Percentiles rank a stretch among this genome's conserved stretches.
Evolutionary conservation across 2,113 vertebrate genomes (phyloP).

Genomic region (Arvicanthis niloticus): DNA sequence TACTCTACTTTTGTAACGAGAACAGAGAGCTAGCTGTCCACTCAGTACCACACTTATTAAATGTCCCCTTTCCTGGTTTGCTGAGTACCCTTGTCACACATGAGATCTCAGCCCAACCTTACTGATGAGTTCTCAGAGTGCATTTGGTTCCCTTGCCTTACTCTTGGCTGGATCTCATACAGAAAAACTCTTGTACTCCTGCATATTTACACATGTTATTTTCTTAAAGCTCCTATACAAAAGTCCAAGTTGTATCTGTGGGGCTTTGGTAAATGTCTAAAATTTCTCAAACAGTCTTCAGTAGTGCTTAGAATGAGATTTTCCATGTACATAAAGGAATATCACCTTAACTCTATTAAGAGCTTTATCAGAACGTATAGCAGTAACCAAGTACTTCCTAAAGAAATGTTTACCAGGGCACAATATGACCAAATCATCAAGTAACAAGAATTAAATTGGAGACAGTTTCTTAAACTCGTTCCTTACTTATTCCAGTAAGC

Average conservation of each 20-base stretch:
- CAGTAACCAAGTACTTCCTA: neutral
- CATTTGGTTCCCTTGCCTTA: neutral
- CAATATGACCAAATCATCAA: neutral
- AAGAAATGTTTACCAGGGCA: conserved; percentile 12
- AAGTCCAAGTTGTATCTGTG: conserved; percentile 12
- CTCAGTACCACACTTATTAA: too few relatives aligned
- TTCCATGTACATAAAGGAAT: neutral
- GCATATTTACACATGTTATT: neutral
- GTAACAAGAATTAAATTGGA: conserved; percentile 30
- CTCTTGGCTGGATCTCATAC: neutral
- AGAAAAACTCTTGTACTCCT: neutral
- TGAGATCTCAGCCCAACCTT: neutral
- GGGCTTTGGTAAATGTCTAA: conserved; percentile 1
- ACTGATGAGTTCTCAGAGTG: neutral
- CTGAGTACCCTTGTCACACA: neutral
- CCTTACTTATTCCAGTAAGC: neutral
- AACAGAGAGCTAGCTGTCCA: neutral
- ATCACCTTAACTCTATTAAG: neutral
- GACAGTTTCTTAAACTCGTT: neutral
- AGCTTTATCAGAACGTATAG: neutral
- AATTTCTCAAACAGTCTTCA: conserved; percentile 1
- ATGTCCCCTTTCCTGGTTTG: neutral
- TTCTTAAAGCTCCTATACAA: conserved; percentile 33
- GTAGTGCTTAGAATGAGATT: neutral
- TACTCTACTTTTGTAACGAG: neutral